These are phyloP conservation scores for Diadema setosum DNA, from an alignment of 35 echinoderm and acorn worm genomes.

Conservation along the genomic window DNA sequence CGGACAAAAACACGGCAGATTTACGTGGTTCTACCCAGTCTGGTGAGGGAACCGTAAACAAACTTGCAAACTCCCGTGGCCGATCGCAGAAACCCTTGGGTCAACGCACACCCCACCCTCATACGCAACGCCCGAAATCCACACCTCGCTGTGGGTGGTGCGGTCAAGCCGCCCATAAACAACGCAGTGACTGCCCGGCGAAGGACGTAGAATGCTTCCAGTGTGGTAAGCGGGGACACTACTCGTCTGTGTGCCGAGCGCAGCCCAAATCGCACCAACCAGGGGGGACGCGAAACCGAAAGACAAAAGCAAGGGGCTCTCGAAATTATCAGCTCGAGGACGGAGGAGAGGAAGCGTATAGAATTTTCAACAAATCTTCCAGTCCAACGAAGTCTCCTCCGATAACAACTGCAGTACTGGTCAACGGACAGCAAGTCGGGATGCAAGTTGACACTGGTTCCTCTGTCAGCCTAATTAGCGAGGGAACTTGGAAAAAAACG, in stretches of 20 bases:
- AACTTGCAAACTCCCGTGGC: not conserved
- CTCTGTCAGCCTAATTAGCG: not conserved
- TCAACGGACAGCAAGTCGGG: not conserved
- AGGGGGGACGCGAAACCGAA: not conserved
- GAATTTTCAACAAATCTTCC: not conserved
- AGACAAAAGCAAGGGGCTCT: not conserved
- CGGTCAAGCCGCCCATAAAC: not conserved
- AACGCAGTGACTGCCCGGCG: not conserved
- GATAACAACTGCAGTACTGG: not conserved
- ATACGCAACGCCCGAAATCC: too few species aligned
- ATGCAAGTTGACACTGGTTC: not conserved
- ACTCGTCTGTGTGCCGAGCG: not conserved
- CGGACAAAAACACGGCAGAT: too few species aligned
- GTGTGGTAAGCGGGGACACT: slow-evolving; percentile 33
- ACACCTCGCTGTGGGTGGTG: not conserved
- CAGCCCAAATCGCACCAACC: not conserved
- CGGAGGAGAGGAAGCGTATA: not conserved
- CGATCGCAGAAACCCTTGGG: not conserved
- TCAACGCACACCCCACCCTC: not conserved
- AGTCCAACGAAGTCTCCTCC: not conserved
- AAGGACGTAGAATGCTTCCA: not conserved
- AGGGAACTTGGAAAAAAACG: not conserved
- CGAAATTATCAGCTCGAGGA: not conserved
- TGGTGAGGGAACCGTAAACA: too few species aligned
- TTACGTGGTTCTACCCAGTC: too few species aligned